A percentile compares a stretch with the other conserved stretches of the same genome.
These are phyloP conservation scores for Maconellicoccus hirsutus DNA, from an alignment of 1,140 invertebrate species.

Conservation along the genomic window DNA sequence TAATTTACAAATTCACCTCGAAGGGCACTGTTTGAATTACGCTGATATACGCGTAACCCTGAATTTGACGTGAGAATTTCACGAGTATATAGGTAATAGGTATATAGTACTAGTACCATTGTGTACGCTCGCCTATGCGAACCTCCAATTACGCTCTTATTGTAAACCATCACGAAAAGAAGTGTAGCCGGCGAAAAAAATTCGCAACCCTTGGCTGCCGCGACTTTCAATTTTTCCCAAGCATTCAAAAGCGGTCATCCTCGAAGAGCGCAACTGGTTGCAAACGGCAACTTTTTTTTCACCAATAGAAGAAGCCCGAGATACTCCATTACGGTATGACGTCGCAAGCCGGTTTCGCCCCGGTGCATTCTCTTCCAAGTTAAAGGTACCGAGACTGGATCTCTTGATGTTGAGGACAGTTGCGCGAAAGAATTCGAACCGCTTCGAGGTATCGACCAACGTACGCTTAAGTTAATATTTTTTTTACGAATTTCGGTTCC, in stretches of 20 bases:
- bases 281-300: conserved; percentile 16
- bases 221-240: too few species aligned
- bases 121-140: background rate
- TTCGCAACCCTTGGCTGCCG: too few species aligned
- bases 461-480: background rate
- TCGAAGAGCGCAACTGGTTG: conserved; percentile 18
- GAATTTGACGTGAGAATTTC: conserved; percentile 1
- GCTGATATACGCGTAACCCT: background rate
- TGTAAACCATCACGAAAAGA: too few species aligned
- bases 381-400: conserved; percentile 17
- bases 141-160: too few species aligned
- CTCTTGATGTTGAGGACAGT: conserved; percentile 11
- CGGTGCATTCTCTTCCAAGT: conserved; percentile 18
- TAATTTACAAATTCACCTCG: too few species aligned
- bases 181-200: too few species aligned
- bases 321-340: background rate
- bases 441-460: background rate
- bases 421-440: conserved; percentile 20
- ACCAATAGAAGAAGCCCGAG: conserved; percentile 11
- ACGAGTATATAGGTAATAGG: too few species aligned
- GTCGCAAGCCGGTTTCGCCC: conserved; percentile 17
- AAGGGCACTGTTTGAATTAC: too few species aligned
- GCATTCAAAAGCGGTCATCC: conserved; percentile 13
- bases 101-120: too few species aligned
- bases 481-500: conserved; percentile 8